phyloP scores from a whole-genome alignment of 2,888 invertebrate species.

The Labia minor region DNA sequence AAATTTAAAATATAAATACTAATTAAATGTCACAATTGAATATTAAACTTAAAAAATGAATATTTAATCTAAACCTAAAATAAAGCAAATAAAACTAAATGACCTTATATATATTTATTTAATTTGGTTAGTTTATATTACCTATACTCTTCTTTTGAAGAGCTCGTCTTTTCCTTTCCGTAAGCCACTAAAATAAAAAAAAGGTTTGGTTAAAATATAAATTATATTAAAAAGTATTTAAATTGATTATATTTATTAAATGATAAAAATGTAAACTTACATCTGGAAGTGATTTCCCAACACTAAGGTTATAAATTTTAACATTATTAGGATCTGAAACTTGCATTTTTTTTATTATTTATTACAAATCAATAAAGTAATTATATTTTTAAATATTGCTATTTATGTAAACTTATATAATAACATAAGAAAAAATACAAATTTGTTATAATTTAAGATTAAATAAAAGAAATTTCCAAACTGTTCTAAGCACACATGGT shows the following conservation, averaged over 20 bases:
- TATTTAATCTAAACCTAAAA: too few species aligned
- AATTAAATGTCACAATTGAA: too few species aligned
- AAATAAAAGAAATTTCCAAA: too few species aligned
- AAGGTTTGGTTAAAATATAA: slow-evolving; percentile 21
- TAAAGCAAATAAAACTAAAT: neutral
- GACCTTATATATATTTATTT: neutral
- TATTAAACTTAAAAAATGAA: too few species aligned
- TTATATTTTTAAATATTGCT: too few species aligned
- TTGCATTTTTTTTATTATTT: slow-evolving; percentile 54
- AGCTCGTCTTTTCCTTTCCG: slow-evolving; percentile 69
- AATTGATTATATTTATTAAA: neutral
- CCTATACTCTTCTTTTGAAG: slow-evolving; percentile 76
- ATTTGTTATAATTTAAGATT: too few species aligned
- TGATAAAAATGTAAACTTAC: slow-evolving; percentile 45
- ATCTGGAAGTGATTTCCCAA: slow-evolving; percentile 93
- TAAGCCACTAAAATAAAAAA: slow-evolving; percentile 60
- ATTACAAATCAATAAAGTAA: neutral
- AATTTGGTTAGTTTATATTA: slow-evolving; percentile 31
- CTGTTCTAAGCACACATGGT: too few species aligned
- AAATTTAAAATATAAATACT: too few species aligned
- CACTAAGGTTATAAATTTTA: slow-evolving; percentile 95
- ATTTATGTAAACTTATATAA: too few species aligned
- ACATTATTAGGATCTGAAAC: slow-evolving; percentile 88
- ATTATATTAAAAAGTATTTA: slow-evolving; percentile 7
- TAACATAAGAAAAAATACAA: too few species aligned